These are phyloP conservation scores for Drosophila meridiana DNA, from an alignment of 2,888 invertebrate species.

Conservation along the genomic window DNA sequence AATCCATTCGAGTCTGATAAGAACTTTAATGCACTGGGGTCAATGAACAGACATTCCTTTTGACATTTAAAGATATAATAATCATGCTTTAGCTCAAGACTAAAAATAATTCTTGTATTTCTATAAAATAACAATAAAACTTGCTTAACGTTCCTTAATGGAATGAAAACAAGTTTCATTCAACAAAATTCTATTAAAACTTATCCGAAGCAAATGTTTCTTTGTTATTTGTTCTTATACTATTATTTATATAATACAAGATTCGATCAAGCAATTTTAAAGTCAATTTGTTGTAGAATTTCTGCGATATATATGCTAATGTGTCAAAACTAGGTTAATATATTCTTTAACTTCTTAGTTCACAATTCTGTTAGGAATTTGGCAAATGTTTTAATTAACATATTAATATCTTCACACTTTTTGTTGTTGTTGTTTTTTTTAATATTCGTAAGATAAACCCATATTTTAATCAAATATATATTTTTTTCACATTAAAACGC, in stretches of 20 bases:
- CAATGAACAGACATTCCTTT: conserved; percentile 20
- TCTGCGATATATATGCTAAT: background rate
- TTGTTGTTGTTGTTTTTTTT: background rate
- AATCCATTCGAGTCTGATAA: conserved; percentile 42
- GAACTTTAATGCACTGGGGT: conserved; percentile 44
- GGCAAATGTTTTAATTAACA: background rate
- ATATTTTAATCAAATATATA: background rate
- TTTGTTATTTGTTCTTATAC: background rate
- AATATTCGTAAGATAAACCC: background rate
- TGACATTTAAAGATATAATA: background rate
- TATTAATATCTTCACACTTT: background rate
- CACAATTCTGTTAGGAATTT: background rate
- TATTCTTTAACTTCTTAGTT: background rate
- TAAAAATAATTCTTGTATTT: background rate
- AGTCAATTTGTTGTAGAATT: too few species aligned
- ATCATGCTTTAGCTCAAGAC: background rate
- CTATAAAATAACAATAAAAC: background rate
- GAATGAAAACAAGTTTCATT: background rate
- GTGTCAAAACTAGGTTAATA: background rate
- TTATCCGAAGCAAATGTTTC: background rate
- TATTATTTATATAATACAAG: background rate
- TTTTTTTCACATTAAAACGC: background rate
- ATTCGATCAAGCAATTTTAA: background rate
- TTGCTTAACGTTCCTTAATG: background rate
- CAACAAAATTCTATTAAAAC: background rate